These are phyloP conservation scores for Phenacoccus solenopsis DNA, from an alignment of 1,140 invertebrate species.

Conservation along the genomic window DNA sequence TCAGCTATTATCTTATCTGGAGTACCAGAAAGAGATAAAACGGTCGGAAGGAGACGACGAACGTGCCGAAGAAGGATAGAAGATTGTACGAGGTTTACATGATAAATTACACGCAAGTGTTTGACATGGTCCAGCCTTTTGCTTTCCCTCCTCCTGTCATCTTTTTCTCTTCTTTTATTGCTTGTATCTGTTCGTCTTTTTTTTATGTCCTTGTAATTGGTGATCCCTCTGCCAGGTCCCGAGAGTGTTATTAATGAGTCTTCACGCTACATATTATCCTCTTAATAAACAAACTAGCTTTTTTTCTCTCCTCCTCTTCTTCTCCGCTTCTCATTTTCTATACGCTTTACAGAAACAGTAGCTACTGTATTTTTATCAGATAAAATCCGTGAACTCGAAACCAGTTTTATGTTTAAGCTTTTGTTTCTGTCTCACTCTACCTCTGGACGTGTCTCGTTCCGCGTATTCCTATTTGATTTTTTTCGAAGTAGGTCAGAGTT, in stretches of 20 bases:
- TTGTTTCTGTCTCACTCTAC: background rate
- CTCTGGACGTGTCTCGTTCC: background rate
- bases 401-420: constrained; percentile 4
- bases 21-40: constrained; percentile 8
- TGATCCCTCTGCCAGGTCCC: constrained; percentile 6
- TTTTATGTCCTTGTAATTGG: constrained; percentile 14
- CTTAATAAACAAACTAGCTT: constrained; percentile 18
- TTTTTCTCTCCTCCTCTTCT: background rate
- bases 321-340: background rate
- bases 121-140: constrained; percentile 16
- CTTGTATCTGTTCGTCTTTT: constrained; percentile 8
- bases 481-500: background rate
- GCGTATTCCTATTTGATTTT: background rate
- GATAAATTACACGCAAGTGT: constrained; percentile 17
- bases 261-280: constrained; percentile 13
- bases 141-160: background rate
- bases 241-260: constrained; percentile 16
- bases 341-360: background rate
- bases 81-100: constrained; percentile 17
- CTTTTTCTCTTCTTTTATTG: constrained; percentile 12
- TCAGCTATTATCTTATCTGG: constrained; percentile 16
- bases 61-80: background rate
- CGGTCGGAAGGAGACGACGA: background rate
- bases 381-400: constrained; percentile 15
- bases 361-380: constrained; percentile 13